Conservation (phyloP, 2,888 invertebrate species). For the Fragum whitleyi region DNA sequence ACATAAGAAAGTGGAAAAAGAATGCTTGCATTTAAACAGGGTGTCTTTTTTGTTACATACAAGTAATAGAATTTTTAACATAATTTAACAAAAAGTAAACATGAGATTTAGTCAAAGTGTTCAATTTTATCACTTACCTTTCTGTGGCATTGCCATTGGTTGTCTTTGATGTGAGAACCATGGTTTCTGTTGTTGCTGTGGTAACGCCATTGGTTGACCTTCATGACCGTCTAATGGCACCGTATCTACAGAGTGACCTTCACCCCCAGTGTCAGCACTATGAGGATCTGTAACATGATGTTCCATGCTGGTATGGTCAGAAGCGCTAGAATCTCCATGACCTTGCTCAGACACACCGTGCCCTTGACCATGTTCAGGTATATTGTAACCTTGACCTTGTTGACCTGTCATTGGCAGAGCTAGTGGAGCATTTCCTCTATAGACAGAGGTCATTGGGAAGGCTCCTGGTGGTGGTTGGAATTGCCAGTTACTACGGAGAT, state of each 20-base stretch:
- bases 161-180: background rate
- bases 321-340: background rate
- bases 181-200: slow-evolving; percentile 32
- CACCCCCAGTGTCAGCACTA: slow-evolving; percentile 5
- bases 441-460: slow-evolving; percentile 4
- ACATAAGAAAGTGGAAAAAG: no score
- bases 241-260: slow-evolving; percentile 2
- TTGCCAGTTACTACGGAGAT: slow-evolving; percentile 20
- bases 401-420: slow-evolving; percentile 37
- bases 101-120: no score
- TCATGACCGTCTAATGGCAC: slow-evolving; percentile 9
- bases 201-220: slow-evolving; percentile 30
- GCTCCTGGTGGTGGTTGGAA: slow-evolving; percentile 44
- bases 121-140: background rate
- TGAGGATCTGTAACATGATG: background rate
- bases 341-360: background rate
- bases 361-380: background rate
- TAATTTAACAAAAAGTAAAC: no score
- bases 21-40: no score
- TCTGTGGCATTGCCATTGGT: slow-evolving; percentile 10
- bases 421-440: slow-evolving; percentile 27
- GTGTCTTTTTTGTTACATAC: no score
- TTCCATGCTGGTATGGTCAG: background rate
- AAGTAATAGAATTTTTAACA: no score
- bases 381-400: slow-evolving; percentile 1